Percentiles rank a stretch among this genome's conserved stretches.
Evolutionary conservation across 2,113 vertebrate genomes (phyloP).

Genomic region (Ranitomeya imitator): DNA sequence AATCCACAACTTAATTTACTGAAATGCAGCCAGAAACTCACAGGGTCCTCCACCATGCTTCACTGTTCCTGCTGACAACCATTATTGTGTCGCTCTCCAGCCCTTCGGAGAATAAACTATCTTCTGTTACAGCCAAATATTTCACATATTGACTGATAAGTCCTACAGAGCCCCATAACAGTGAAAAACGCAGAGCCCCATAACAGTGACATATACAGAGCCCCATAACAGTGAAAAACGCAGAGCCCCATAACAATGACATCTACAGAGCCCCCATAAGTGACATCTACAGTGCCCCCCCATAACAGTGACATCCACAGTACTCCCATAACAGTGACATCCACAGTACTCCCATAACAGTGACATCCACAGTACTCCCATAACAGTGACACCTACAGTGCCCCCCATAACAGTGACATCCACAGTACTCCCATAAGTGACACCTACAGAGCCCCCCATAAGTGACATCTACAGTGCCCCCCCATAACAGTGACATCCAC

Average conservation of each 20-base stretch:
- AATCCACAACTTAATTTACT: too few species aligned
- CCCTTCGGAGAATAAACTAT: too few species aligned
- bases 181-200: neutral
- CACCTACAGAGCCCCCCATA: too few species aligned
- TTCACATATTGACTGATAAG: too few species aligned
- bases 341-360: neutral
- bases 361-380: neutral
- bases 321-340: neutral
- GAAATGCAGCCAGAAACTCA: too few species aligned
- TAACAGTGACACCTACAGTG: neutral
- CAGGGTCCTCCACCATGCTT: too few species aligned
- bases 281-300: neutral
- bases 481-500: too few species aligned
- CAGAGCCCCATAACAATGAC: neutral
- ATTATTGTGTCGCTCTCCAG: too few species aligned
- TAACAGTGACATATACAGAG: neutral
- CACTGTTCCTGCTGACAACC: too few species aligned
- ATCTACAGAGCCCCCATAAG: neutral
- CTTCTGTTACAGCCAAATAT: too few species aligned
- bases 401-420: neutral
- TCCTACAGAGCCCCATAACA: neutral
- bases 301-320: neutral
- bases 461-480: too few species aligned
- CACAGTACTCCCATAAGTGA: neutral
- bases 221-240: too few species aligned